Conservation (phyloP, 2,797 vertebrate species). For the Crax fasciolata region DNA sequence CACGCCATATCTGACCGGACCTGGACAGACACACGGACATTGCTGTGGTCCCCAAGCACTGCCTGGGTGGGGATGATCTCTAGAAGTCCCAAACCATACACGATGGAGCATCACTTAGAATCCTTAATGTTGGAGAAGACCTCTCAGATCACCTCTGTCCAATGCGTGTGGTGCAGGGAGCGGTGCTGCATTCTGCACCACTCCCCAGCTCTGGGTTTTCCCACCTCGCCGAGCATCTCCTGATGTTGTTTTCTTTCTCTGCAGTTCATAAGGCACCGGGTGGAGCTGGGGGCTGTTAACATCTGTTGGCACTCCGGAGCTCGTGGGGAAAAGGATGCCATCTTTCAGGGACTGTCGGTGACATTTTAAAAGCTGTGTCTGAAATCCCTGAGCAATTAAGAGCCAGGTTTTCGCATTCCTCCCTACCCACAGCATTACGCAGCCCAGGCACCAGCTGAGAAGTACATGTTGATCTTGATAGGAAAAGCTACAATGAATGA, state of each 20-base stretch:
- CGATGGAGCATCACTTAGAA: too few species aligned
- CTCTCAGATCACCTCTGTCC: too few species aligned
- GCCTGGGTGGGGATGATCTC: too few species aligned
- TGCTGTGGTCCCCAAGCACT: not conserved
- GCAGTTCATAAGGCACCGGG: not conserved
- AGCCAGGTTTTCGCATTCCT: conserved; percentile 61
- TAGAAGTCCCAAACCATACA: too few species aligned
- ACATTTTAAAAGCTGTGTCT: conserved; percentile 72
- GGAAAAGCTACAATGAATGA: conserved; percentile 76
- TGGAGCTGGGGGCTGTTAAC: conserved; percentile 12
- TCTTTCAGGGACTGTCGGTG: conserved; percentile 19
- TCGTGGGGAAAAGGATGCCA: not conserved
- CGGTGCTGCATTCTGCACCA: accelerated
- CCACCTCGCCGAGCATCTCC: not conserved
- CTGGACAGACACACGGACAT: not conserved
- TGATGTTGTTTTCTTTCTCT: not conserved
- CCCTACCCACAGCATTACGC: conserved; percentile 32
- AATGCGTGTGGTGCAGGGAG: not conserved
- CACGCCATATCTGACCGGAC: not conserved
- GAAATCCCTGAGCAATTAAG: conserved; percentile 78
- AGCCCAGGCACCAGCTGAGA: conserved; percentile 71
- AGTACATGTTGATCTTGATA: conserved; percentile 77
- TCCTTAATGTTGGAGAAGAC: too few species aligned
- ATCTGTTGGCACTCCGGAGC: conserved; percentile 36
- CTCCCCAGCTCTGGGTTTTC: accelerated